Percentiles rank a stretch among this genome's conserved stretches.
Conservation (phyloP, 2,113 vertebrate genomes). For the Sceloporus tristichus region DNA sequence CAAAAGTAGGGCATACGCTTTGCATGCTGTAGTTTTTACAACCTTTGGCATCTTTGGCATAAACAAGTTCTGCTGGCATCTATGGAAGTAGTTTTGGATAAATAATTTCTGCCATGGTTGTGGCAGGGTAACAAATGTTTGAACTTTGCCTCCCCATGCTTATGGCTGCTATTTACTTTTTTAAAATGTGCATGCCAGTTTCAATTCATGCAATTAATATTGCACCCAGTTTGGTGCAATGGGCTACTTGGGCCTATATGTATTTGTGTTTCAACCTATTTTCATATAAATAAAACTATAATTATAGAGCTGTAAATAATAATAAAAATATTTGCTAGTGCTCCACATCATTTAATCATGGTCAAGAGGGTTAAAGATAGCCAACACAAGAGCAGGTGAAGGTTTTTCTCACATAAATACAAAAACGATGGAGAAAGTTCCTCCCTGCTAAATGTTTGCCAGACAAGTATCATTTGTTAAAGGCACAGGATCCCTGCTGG, state of each 20-base stretch:
- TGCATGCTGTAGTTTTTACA: not conserved
- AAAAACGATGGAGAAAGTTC: not conserved
- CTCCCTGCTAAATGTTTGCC: not conserved
- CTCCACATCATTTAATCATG: not conserved
- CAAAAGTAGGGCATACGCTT: not conserved
- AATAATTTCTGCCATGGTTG: not conserved
- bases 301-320: not conserved
- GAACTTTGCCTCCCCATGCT: not conserved
- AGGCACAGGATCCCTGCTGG: not conserved
- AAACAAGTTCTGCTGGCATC: not conserved
- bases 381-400: not conserved
- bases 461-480: not conserved
- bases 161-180: not conserved
- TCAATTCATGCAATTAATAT: not conserved
- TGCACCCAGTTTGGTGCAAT: not conserved
- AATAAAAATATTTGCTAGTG: not conserved
- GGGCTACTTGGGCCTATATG: not conserved
- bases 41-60: not conserved
- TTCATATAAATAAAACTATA: not conserved
- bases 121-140: not conserved
- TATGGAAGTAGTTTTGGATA: not conserved
- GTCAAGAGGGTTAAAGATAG: too few species aligned
- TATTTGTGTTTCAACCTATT: not conserved
- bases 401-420: not conserved
- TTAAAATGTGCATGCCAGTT: not conserved